A percentile compares a stretch with the other conserved stretches of the same genome.
Conservation (phyloP, 2,797 vertebrate species). For the Amniataba percoides region DNA sequence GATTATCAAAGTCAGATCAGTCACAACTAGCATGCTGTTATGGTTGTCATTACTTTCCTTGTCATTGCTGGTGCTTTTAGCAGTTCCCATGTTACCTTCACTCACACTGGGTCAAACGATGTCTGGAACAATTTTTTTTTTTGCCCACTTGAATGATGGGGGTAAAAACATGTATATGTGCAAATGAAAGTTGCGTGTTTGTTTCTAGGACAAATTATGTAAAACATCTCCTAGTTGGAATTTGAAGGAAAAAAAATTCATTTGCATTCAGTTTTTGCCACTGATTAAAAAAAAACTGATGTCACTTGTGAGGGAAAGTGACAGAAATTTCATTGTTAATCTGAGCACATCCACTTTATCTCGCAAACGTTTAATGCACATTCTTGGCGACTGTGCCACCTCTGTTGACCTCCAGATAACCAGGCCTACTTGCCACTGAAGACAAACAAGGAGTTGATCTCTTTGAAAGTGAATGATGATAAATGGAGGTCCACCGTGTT, state of each 20-base stretch:
- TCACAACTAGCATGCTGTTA: not conserved
- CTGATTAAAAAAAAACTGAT: not conserved
- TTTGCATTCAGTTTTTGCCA: not conserved
- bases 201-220: not conserved
- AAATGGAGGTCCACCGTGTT: constrained; percentile 34
- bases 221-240: not conserved
- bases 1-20: not conserved
- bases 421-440: not conserved
- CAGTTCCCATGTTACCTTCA: not conserved
- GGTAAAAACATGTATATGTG: not conserved
- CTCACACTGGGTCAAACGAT: not conserved
- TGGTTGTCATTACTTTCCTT: not conserved
- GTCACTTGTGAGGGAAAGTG: not conserved
- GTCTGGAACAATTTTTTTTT: constrained; percentile 16
- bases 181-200: not conserved
- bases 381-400: not conserved
- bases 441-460: constrained; percentile 24
- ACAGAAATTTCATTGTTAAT: not conserved
- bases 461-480: constrained; percentile 60
- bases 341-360: not conserved
- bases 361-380: not conserved
- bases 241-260: not conserved
- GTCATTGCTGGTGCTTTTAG: not conserved
- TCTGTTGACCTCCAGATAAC: constrained; percentile 17
- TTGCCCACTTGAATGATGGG: not conserved